Evolutionary conservation across 2,113 vertebrate genomes (phyloP).

Genomic region (Gracilinanus agilis): DNA sequence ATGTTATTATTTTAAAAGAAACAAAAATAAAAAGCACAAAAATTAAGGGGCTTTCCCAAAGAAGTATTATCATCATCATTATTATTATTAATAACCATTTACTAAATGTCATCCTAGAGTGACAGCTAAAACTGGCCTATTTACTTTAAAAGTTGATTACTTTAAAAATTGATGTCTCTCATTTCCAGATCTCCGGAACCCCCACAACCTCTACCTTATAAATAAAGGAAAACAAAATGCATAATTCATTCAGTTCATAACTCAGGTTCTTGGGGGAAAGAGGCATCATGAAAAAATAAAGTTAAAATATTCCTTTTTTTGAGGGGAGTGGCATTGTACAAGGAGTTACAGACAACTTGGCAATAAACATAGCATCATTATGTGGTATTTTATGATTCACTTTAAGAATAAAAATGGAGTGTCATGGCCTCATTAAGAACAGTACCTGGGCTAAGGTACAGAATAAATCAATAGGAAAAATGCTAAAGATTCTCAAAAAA

Average conservation of each 20-base stretch:
- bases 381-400: not conserved
- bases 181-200: not conserved
- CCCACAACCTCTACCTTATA: not conserved
- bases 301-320: not conserved
- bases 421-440: not conserved
- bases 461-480: not conserved
- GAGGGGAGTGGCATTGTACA: not conserved
- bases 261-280: not conserved
- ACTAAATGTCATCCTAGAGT: not conserved
- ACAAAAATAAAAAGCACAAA: conserved; percentile 32
- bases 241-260: not conserved
- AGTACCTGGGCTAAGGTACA: not conserved
- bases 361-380: not conserved
- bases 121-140: not conserved
- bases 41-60: conserved; percentile 3
- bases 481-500: not conserved
- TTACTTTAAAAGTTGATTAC: not conserved
- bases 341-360: not conserved
- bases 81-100: conserved; percentile 32
- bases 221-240: not conserved
- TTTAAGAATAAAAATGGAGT: not conserved
- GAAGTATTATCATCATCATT: conserved; percentile 21
- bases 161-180: not conserved
- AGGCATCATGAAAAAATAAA: not conserved
- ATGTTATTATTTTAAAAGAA: conserved; percentile 39